Evolutionary conservation across 2,113 vertebrate species (phyloP).

Genomic region (Oncorhynchus keta): DNA sequence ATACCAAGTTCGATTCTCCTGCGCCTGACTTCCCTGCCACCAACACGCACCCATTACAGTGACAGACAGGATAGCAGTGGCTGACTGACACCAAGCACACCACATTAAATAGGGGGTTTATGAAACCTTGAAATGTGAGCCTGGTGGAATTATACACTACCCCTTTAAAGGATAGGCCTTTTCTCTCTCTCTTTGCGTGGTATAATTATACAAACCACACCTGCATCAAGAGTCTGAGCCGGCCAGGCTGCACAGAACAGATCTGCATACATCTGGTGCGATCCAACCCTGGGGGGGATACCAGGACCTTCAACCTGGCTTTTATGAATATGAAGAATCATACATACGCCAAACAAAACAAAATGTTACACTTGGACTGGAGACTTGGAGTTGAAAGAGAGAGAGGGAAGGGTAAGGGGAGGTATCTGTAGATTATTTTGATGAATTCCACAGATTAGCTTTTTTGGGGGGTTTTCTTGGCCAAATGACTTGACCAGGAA

Average conservation of each 20-base stretch:
- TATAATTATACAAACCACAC: constrained; percentile 36
- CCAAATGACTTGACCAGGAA: no score
- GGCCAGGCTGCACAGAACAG: background rate
- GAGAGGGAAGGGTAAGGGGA: background rate
- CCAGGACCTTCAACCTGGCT: background rate
- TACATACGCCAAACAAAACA: background rate
- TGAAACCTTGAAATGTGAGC: constrained; percentile 58
- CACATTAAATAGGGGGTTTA: constrained; percentile 53
- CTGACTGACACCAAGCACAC: constrained; percentile 63
- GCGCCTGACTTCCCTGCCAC: no score
- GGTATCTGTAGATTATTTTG: background rate
- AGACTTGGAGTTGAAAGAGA: background rate
- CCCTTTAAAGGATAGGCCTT: constrained; percentile 33
- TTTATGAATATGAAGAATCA: background rate
- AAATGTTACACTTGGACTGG: background rate
- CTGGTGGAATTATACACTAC: constrained; percentile 55
- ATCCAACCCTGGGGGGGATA: background rate
- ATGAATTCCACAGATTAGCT: background rate
- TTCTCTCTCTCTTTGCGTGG: constrained; percentile 9
- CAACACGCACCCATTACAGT: no score
- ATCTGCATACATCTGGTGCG: constrained; percentile 18
- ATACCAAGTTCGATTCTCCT: no score
- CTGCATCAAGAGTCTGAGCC: constrained; percentile 19
- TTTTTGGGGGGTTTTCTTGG: background rate
- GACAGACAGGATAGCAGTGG: constrained; percentile 32